Evolutionary conservation across 1,140 invertebrate species (phyloP), one percentile per base, ranked within the genome.

Genomic region (Cecropterus lyciades): DNA sequence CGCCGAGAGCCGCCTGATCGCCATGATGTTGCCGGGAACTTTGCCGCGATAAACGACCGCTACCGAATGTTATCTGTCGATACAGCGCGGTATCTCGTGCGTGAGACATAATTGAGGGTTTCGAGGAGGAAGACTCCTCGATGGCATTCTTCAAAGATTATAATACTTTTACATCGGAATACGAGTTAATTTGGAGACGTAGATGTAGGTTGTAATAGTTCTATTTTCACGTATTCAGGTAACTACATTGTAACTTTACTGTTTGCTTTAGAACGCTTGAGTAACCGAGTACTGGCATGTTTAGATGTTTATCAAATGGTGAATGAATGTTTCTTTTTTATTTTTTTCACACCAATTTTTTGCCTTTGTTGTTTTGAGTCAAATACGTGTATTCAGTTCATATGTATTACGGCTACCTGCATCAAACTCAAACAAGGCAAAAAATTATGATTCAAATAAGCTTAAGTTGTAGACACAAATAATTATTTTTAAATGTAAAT

Each of bases 1-100:
- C 72, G 79, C 67, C 73, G 75, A 80, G 82, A 83, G 75, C 76
- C 75, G 74, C 78, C 73, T 69, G 77, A 81, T 79, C 71, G 72
- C 74, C 60, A 65, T 64, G 51, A 53, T 53, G 51, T 53, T 8
- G 30, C 57, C 57, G 57, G 57, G 57, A 51, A 62, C 57, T 62
- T 51, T 51, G 46, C 48, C 20, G 46, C 59, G 59, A 62, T 62
- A 51, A 62, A 62, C 59, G 48, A 62, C 46, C 43, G 48, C 59
- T 62, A 62, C 59, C 27, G 59, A 62, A 49, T 40, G 59, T 46
- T 48, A 48, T 60, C 46, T 46, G 10, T 24, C 59, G 59, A 62
- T 62, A 62, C 46, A 30, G 45, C 33, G 37, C 45, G 10, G 59
- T 48, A 62, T 62, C 59, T 62, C 46, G 59, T 62, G 59, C 59